Percentiles rank a stretch among this genome's conserved stretches.
Evolutionary conservation across 2,888 invertebrate species (phyloP).

Genomic region (Oxyteleia sp.): DNA sequence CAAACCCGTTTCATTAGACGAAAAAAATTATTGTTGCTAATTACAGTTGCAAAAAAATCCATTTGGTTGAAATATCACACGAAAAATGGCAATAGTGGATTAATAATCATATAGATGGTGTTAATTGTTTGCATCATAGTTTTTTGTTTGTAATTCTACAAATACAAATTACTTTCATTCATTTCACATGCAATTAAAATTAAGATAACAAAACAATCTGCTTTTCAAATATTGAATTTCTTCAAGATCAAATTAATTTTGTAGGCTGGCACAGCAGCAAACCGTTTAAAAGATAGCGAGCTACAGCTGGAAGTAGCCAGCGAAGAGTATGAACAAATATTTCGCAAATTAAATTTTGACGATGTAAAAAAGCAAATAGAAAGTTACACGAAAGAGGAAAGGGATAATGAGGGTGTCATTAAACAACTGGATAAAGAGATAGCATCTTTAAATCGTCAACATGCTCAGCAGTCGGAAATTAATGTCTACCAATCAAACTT

Average conservation of each 20-base stretch:
- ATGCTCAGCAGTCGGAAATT: constrained; percentile 89
- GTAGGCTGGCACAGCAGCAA: constrained; percentile 87
- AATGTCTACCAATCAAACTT: constrained; percentile 89
- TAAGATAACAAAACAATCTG: no score
- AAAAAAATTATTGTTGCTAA: no score
- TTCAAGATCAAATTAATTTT: constrained; percentile 3
- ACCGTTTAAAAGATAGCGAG: constrained; percentile 87
- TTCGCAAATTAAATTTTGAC: constrained; percentile 88
- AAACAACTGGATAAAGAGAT: constrained; percentile 90
- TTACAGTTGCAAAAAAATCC: no score
- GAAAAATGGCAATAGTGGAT: no score
- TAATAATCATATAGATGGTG: no score
- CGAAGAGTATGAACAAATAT: constrained; percentile 77
- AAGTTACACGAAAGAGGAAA: constrained; percentile 89
- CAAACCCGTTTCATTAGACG: no score
- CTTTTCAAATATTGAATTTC: neutral
- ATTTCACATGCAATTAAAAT: no score
- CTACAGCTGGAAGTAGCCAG: constrained; percentile 79
- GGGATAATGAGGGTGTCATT: constrained; percentile 89
- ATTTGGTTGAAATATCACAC: no score
- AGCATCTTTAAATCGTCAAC: constrained; percentile 89
- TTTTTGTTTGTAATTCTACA: no score
- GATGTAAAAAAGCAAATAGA: constrained; percentile 89
- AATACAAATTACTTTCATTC: no score
- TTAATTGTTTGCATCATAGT: no score